Evolutionary conservation across 1,140 invertebrate genomes (phyloP).

Genomic region (Hesperophylax magnus): DNA sequence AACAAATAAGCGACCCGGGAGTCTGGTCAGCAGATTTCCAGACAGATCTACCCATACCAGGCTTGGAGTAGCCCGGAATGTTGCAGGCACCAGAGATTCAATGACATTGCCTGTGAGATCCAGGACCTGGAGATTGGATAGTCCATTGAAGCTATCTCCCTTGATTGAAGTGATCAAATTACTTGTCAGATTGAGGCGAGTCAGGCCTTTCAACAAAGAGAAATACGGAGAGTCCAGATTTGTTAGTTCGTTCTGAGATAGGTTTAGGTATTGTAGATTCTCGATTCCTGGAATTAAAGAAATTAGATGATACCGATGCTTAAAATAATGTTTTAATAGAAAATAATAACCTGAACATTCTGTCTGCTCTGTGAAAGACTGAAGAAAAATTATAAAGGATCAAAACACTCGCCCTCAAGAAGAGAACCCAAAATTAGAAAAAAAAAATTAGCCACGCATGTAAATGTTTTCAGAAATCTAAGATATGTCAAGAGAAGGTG

Average conservation of each 20-base stretch:
- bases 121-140: conserved; percentile 21
- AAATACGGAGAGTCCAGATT: conserved; percentile 30
- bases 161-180: conserved; percentile 32
- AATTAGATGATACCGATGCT: background rate
- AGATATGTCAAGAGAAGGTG: no score
- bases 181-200: conserved; percentile 33
- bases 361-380: no score
- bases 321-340: no score
- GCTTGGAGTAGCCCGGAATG: conserved; percentile 28
- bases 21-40: conserved; percentile 25
- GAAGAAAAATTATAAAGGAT: no score
- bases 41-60: conserved; percentile 24
- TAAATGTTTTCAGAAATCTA: no score
- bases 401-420: no score
- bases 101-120: conserved; percentile 42
- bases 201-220: conserved; percentile 30
- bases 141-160: conserved; percentile 23
- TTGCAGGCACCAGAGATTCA: conserved; percentile 14
- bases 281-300: conserved; percentile 39
- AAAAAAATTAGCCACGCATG: no score
- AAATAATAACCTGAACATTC: no score
- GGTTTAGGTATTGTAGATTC: conserved; percentile 33
- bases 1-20: conserved; percentile 24
- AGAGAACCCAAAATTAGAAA: no score
- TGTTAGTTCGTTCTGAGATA: conserved; percentile 40